phyloP scores from a whole-genome alignment of 2,888 invertebrate genomes.

The Thysanoteuthis rhombus region DNA sequence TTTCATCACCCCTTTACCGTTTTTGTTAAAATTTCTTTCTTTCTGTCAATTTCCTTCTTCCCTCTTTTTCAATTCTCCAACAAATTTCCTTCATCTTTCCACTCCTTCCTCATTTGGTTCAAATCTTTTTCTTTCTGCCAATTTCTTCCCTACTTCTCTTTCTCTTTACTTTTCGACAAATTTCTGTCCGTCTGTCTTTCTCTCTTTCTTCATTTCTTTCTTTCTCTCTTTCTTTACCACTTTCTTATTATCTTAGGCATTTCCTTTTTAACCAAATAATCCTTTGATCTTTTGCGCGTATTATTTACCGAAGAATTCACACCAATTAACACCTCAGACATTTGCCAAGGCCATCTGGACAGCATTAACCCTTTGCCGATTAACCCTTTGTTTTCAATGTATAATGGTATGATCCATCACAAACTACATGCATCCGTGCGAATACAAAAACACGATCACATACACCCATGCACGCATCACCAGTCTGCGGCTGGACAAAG shows the following conservation, averaged over 20 bases:
- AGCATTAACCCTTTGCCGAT: background rate
- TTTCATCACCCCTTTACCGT: too few relatives aligned
- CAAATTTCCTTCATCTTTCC: too few relatives aligned
- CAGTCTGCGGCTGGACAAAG: too few relatives aligned
- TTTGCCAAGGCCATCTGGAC: background rate
- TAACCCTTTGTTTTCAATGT: background rate
- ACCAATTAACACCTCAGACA: constrained; percentile 12
- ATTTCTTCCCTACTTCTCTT: background rate
- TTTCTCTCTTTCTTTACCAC: background rate
- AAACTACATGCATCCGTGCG: background rate
- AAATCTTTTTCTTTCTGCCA: background rate
- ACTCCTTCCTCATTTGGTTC: too few relatives aligned
- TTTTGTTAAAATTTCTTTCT: background rate
- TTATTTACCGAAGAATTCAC: background rate
- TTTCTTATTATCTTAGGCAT: background rate
- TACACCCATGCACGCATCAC: background rate
- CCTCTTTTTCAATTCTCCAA: background rate
- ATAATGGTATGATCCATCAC: background rate
- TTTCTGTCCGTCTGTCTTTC: background rate
- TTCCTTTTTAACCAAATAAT: background rate
- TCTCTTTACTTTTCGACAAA: background rate
- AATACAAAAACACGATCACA: background rate
- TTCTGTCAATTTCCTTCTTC: background rate
- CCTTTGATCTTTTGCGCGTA: background rate
- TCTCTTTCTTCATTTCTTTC: background rate